Evolutionary conservation across 2,888 invertebrate species (phyloP).

Genomic region (Spodoptera exigua): DNA sequence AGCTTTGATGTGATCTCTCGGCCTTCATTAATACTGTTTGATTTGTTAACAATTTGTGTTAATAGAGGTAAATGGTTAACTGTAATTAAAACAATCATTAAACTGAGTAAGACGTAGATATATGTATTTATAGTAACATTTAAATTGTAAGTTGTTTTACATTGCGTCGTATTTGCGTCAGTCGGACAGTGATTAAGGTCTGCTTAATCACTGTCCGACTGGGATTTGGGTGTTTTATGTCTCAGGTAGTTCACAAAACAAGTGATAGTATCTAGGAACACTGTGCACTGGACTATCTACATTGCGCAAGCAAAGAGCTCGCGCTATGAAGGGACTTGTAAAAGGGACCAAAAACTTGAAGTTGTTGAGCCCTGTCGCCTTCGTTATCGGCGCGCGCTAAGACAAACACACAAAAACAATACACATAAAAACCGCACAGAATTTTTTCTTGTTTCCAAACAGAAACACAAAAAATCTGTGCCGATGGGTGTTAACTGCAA

Average conservation of each 20-base stretch:
- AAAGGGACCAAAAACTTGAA: conserved; percentile 23
- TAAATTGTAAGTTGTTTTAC: conserved; percentile 27
- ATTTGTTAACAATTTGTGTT: conserved; percentile 25
- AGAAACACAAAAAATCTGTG: conserved; percentile 70
- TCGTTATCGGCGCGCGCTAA: conserved; percentile 80
- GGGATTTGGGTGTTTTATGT: conserved; percentile 28
- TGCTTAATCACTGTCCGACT: no score
- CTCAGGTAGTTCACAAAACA: conserved; percentile 3
- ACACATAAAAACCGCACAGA: conserved; percentile 77
- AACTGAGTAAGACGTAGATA: conserved; percentile 7
- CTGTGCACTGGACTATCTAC: conserved; percentile 2
- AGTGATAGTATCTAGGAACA: conserved; percentile 5
- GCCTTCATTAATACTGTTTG: conserved; percentile 32
- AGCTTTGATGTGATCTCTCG: conserved; percentile 34
- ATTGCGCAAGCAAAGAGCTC: conserved; percentile 13
- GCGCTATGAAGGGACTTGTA: conserved; percentile 8
- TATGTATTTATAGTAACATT: conserved; percentile 25
- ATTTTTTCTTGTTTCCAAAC: conserved; percentile 76
- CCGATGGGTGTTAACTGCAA: conserved; percentile 79
- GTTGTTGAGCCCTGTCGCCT: conserved; percentile 54
- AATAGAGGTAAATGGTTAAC: conserved; percentile 27
- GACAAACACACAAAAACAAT: conserved; percentile 82
- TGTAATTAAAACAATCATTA: conserved; percentile 42
- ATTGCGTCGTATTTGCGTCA: conserved; percentile 7
- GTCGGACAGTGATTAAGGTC: conserved; percentile 17